These are phyloP conservation scores for Eretmochelys imbricata DNA, from an alignment of 2,113 vertebrate genomes.

Conservation along the genomic window DNA sequence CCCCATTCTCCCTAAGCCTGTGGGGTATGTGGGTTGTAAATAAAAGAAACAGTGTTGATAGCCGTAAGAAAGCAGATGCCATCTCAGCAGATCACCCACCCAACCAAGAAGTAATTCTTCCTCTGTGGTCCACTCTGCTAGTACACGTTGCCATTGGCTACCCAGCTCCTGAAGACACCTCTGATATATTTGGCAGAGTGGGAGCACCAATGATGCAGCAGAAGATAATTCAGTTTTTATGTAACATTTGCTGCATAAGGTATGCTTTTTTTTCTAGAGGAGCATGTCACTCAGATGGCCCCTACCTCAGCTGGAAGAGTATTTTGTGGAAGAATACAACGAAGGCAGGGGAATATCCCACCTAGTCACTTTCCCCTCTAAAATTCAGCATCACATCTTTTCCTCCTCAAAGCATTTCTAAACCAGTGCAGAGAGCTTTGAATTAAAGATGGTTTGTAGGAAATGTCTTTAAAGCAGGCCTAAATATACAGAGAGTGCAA, in stretches of 20 bases:
- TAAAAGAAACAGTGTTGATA: not conserved
- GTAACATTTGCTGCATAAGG: not conserved
- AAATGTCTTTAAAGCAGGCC: not conserved
- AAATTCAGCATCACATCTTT: not conserved
- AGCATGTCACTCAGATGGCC: not conserved
- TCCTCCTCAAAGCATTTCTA: not conserved
- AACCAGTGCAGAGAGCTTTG: not conserved
- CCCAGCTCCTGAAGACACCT: not conserved
- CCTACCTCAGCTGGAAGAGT: not conserved
- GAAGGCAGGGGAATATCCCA: not conserved
- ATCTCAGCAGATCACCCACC: not conserved
- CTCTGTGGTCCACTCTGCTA: not conserved
- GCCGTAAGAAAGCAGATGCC: not conserved
- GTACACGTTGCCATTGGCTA: not conserved
- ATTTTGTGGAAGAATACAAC: not conserved
- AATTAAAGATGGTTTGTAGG: not conserved
- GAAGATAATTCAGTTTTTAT: not conserved
- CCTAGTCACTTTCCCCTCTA: not conserved
- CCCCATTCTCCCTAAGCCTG: not conserved
- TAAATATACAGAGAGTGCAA: not conserved
- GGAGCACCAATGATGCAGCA: not conserved
- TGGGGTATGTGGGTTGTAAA: not conserved
- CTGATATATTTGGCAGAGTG: not conserved
- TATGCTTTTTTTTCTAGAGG: accelerated
- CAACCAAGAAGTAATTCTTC: accelerated